Evolutionary conservation across 2,888 invertebrate genomes (phyloP), one percentile per base, ranked within the genome.

Genomic region (Protodeltote pygarga): DNA sequence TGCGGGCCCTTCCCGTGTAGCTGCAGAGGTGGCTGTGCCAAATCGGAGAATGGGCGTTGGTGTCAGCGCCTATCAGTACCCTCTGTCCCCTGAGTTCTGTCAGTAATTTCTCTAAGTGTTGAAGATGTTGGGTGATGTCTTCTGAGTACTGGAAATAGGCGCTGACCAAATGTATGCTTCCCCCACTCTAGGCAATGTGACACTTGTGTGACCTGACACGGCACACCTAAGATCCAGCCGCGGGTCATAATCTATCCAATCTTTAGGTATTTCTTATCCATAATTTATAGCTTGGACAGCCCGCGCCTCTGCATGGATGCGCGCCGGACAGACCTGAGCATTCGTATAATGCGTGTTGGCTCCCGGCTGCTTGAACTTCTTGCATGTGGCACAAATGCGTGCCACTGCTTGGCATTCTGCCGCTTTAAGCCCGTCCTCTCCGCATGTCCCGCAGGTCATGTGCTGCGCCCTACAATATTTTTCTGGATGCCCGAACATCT

Each of bases 401-500:
- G 1, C 2, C 0, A 0, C 3, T 0, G 51, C 5, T 20, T 31
- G 24, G 40, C 75, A 76, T 0, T 39, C 52, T 0, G 13, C 24
- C 0, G 11, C 1, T 0, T 31, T 16, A 21, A 74, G 74, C 0
- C 73, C 73, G 0, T 17, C 5, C 0, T 46, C 63, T 0, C 74
- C 70, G 8, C 74, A 75, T 0, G 39, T 49, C 0, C 64, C 64
- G 11, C 75, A 75, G 0, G 33, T 45, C 1, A 6, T 13, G 0
- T 20, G 23, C 1, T 17, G 17, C 0, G 65, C 42, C 1, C 59
- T 6, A 23, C 73, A 76, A 15, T 52, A 61, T 1, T 67, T 66
- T 1, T 68, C 74, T 0, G 73, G 73, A 57, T 79, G 73, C 0
- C 77, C 77, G 14, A 73, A 76, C 0, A 50, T 46, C 3, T 77